phyloP scores from a whole-genome alignment of 92 coral and sea anemone species.

The Porites lobata region DNA sequence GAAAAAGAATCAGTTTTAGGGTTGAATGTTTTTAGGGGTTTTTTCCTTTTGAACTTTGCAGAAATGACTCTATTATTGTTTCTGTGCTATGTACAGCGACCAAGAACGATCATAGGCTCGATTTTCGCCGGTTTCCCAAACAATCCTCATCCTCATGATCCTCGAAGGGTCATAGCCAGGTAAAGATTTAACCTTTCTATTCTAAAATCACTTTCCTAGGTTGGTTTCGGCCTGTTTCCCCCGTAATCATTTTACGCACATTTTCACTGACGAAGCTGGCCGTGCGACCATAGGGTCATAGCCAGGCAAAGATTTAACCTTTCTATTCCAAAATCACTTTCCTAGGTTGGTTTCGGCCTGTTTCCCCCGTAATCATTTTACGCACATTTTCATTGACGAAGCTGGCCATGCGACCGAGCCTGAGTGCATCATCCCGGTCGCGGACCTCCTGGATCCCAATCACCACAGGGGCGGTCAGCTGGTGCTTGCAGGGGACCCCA shows the following conservation, averaged over 20 bases:
- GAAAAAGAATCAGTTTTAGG: too few species aligned
- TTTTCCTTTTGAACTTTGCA: too few species aligned
- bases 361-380: conserved; percentile 78
- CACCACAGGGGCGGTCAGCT: conserved; percentile 77
- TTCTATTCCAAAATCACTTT: background rate
- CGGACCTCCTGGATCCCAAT: conserved; percentile 77
- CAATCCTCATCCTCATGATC: too few species aligned
- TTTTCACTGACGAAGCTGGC: conserved; percentile 93
- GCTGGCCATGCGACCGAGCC: conserved; percentile 96
- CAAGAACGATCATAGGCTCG: too few species aligned
- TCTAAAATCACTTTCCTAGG: conserved; percentile 19
- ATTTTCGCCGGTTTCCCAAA: too few species aligned
- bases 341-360: conserved; percentile 74
- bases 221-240: conserved; percentile 77
- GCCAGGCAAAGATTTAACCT: too few species aligned
- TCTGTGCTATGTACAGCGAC: too few species aligned
- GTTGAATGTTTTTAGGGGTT: too few species aligned
- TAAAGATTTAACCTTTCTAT: too few species aligned
- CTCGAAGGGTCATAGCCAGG: too few species aligned
- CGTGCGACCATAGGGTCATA: conserved; percentile 61
- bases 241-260: conserved; percentile 83
- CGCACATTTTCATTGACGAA: conserved; percentile 92
- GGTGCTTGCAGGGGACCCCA: conserved; percentile 94
- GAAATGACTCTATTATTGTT: too few species aligned
- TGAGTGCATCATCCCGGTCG: conserved; percentile 83